Percentiles rank a stretch among this genome's conserved stretches.
These are phyloP conservation scores for Hypselothyrea guttata DNA, from an alignment of 2,888 invertebrate species.

Conservation along the genomic window DNA sequence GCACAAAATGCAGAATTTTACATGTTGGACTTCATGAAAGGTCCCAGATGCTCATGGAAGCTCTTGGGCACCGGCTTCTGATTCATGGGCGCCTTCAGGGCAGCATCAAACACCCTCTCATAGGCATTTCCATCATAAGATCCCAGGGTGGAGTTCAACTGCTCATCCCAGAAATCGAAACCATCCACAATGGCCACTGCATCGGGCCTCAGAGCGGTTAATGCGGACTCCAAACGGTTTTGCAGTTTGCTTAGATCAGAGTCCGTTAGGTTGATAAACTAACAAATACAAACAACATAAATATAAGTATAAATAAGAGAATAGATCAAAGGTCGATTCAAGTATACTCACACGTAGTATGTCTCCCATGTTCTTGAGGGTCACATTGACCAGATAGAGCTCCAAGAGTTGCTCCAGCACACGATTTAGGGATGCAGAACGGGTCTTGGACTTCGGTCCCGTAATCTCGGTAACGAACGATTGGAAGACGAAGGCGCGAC, in stretches of 20 bases:
- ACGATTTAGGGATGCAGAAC: conserved; percentile 85
- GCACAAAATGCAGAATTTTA: conserved; percentile 25
- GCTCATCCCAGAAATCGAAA: conserved; percentile 92
- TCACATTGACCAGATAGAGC: conserved; percentile 89
- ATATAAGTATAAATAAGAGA: neutral
- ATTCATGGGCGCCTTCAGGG: conserved; percentile 91
- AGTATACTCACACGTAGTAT: conserved; percentile 87
- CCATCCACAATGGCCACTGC: conserved; percentile 95
- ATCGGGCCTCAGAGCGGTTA: conserved; percentile 90
- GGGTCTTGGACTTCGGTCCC: conserved; percentile 83
- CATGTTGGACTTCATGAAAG: conserved; percentile 86
- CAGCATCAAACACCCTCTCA: conserved; percentile 89
- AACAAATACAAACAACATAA: neutral
- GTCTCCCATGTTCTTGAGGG: conserved; percentile 88
- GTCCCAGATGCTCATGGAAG: conserved; percentile 85
- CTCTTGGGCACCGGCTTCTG: conserved; percentile 89
- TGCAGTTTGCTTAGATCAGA: conserved; percentile 83
- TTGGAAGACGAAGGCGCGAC: conserved; percentile 90
- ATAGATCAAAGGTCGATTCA: neutral
- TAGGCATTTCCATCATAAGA: conserved; percentile 93
- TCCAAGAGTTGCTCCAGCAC: conserved; percentile 89
- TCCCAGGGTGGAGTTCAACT: conserved; percentile 89
- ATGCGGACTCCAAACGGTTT: conserved; percentile 87
- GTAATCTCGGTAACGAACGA: conserved; percentile 89
- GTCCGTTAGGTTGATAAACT: conserved; percentile 75